Percentiles rank a stretch among this genome's conserved stretches.
Conservation (phyloP, 1,140 invertebrate genomes). For the Spodoptera litura region DNA sequence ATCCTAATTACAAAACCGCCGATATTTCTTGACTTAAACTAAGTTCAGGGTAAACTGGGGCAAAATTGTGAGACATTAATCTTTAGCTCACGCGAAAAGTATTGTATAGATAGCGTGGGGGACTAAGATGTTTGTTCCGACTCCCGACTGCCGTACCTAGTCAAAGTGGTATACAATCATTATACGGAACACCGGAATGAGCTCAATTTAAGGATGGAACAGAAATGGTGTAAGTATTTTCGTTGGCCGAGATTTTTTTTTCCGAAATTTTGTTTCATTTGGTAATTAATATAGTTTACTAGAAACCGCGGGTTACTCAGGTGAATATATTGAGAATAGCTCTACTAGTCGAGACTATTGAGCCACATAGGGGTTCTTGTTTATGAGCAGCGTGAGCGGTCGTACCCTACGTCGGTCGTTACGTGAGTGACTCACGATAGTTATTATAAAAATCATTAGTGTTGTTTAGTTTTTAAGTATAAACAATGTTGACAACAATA, state of each 20-base stretch:
- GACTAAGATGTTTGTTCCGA: conserved; percentile 68
- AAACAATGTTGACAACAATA: no score
- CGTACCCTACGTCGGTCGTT: no score
- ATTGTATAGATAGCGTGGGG: conserved; percentile 76
- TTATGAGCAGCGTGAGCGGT: no score
- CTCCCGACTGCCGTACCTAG: conserved; percentile 64
- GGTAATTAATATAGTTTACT: no score
- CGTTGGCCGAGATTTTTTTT: neutral
- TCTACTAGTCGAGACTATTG: no score
- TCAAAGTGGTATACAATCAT: conserved; percentile 52
- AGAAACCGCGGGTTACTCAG: no score
- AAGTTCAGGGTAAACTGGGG: conserved; percentile 63
- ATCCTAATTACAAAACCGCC: conserved; percentile 18
- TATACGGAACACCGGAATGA: conserved; percentile 9
- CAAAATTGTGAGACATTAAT: conserved; percentile 81
- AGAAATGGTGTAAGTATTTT: no score
- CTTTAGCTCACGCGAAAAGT: conserved; percentile 78
- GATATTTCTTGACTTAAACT: conserved; percentile 29
- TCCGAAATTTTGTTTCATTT: neutral
- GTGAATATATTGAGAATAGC: no score
- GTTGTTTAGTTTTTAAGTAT: no score
- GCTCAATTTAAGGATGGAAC: neutral
- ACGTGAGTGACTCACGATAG: no score
- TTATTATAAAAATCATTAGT: no score
- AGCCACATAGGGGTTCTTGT: no score